phyloP scores from a whole-genome alignment of 2,888 invertebrate genomes.

The Beris morrisii region DNA sequence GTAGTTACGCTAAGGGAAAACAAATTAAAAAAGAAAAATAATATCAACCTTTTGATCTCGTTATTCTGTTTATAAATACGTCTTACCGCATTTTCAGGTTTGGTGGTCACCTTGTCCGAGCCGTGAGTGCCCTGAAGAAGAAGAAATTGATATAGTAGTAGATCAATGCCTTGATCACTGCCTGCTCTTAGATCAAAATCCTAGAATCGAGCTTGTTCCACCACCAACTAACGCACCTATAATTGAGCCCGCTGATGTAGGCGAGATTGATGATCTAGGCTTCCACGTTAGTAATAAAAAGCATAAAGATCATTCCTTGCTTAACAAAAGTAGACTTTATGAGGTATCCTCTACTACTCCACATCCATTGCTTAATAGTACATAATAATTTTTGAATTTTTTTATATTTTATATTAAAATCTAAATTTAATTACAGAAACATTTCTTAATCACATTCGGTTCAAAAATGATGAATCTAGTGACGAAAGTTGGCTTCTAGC shows the following conservation, averaged over 20 bases:
- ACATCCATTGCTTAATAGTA: constrained; percentile 35
- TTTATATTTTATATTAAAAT: not conserved
- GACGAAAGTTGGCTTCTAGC: constrained; percentile 57
- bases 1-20: no score
- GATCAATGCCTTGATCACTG: constrained; percentile 76
- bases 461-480: constrained; percentile 47
- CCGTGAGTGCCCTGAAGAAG: constrained; percentile 75
- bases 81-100: constrained; percentile 57
- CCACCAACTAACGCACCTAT: constrained; percentile 46
- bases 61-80: not conserved
- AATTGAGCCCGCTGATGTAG: constrained; percentile 55
- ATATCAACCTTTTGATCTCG: no score
- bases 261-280: constrained; percentile 60
- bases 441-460: constrained; percentile 20
- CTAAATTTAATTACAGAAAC: constrained; percentile 15
- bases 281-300: constrained; percentile 61
- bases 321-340: constrained; percentile 46
- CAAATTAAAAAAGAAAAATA: no score
- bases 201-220: constrained; percentile 48
- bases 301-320: constrained; percentile 51
- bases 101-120: constrained; percentile 85
- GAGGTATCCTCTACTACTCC: constrained; percentile 46
- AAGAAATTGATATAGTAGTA: constrained; percentile 71
- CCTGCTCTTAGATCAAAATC: constrained; percentile 58
- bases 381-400: constrained; percentile 14